Base-by-base conservation (phyloP, 2,797 vertebrate species). In the Lepilemur ruficaudatus region DNA sequence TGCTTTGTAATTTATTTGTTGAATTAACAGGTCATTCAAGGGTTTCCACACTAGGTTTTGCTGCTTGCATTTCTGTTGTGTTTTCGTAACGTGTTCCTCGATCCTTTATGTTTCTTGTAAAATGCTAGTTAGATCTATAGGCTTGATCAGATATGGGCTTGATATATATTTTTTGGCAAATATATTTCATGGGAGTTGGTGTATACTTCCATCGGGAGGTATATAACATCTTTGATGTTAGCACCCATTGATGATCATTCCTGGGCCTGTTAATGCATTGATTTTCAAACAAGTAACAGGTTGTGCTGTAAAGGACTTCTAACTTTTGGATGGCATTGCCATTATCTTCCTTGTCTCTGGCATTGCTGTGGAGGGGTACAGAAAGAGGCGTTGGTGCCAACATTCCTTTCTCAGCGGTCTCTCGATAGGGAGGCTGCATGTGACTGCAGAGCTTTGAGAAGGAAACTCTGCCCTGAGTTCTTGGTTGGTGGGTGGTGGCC, bases 1-100 rank as follows among this genome's bases (percentile, higher is more conserved):
- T 25, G 63, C 70, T 95, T 94, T 59, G n/a, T 90, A 69, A 65
- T 82, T 65, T 86, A 46, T 76, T 92, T 95, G 63, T 79, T 92
- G 70, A 87, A 38, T 59, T 50, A 78, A 59, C 4, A 38, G 63
- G 15, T 67, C 30, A 28, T 70, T 43, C 30, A 55, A 32, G 46
- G 80, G 52, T 28, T 83, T 80, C 55, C 43, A 69, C 38, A 63
- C 7, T n/a, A 88, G 38, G 43, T 52, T 92, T 91, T 82, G 55
- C 5, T 57, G 75, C 48, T 43, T 76, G 41, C 28, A 7, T 92
- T 81, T 48, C 41, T 4, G 1, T 69, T 57, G 15, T 28, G 10
- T 72, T 96, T 38, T 70, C 38, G n/a, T 67, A 50, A 57, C 28
- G 4, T 15, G 35, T 46, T 75, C 41, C 52, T 95, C 69, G 67